A percentile compares a stretch with the other conserved stretches of the same genome.
Evolutionary conservation across 2,113 vertebrate species (phyloP).

Genomic region (Salvator merianae): DNA sequence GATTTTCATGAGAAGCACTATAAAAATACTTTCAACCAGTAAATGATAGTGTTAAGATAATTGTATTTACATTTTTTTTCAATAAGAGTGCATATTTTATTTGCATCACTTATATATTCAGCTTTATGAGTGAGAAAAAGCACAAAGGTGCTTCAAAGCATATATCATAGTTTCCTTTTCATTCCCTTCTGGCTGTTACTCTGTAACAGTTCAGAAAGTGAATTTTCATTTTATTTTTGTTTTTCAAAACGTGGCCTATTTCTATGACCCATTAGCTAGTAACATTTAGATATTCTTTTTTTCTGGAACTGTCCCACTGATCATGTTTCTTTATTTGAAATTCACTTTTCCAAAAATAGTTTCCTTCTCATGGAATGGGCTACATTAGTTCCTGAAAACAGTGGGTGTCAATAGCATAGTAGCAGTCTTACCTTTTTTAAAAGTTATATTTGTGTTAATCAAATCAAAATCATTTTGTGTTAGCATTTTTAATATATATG

Average conservation of each 20-base stretch:
- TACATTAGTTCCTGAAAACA: neutral
- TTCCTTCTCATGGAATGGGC: neutral
- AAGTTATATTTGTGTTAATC: neutral
- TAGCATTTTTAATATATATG: neutral
- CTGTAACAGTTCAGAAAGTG: conserved; percentile 29
- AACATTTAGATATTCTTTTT: neutral
- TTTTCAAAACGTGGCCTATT: conserved; percentile 32
- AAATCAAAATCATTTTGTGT: neutral
- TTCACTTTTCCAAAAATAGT: neutral
- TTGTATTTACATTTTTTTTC: conserved; percentile 16
- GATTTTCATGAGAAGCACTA: too few relatives aligned
- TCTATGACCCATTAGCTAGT: neutral
- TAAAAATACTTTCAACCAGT: too few relatives aligned
- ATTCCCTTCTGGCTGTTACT: conserved; percentile 55
- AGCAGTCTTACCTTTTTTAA: conserved; percentile 23
- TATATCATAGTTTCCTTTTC: conserved; percentile 45
- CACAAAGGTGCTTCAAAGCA: conserved; percentile 45
- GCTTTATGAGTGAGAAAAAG: conserved; percentile 45
- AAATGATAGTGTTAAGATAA: neutral
- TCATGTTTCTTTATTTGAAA: neutral
- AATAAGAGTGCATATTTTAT: conserved; percentile 21
- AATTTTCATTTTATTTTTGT: neutral
- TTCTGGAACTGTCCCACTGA: accelerated
- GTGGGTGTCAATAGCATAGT: neutral
- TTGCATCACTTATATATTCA: conserved; percentile 34